Evolutionary conservation across 2,113 vertebrate species (phyloP), one percentile per base, ranked within the genome.

Genomic region (Menidia beryllina): DNA sequence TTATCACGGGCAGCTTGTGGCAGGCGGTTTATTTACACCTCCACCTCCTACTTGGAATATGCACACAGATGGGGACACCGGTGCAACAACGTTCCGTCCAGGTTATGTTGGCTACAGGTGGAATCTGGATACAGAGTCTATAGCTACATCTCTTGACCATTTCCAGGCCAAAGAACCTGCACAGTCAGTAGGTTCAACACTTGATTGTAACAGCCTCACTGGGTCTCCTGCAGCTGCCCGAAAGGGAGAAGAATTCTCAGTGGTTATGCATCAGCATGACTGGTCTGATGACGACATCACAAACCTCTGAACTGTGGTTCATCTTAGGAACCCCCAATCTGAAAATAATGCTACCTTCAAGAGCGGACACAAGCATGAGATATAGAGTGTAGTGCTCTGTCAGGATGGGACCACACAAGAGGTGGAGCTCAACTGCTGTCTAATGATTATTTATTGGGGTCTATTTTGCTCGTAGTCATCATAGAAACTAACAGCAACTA

Each of bases 211-310:
- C 12, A 25, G 30, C 15, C 71, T 26, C 14, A 54, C 27, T 23
- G 48, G 58, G 41, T 81, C 74, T 61, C 52, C 49, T 41, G 49
- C 61, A 54, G 19, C 25, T 63, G 56, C 24, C 34, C 24, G 64
- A 26, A 66, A 69, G 23, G 51, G 50, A 15, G 83, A 83, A 0
- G 67, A 82, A 17, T 71, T 91, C 23, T 79, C 90, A 7, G 65
- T 85, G 20, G 81, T 79, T 7, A 73, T 88, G 84, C 87, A 86
- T 70, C 78, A 90, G 0, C 77, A 70, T 21, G 92, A 95, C 19
- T 91, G 91, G 54, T 91, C 89, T 14, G 83, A 66, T 43, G 86
- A 91, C 8, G 95, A 97, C 52, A 90, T 95, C 69, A 96, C 94
- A 3, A 93, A 97, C 83, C 93, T 96, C 68, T 97, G 80, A 95